These are phyloP conservation scores for Acronicta alni DNA, from an alignment of 2,888 invertebrate genomes.

Conservation along the genomic window DNA sequence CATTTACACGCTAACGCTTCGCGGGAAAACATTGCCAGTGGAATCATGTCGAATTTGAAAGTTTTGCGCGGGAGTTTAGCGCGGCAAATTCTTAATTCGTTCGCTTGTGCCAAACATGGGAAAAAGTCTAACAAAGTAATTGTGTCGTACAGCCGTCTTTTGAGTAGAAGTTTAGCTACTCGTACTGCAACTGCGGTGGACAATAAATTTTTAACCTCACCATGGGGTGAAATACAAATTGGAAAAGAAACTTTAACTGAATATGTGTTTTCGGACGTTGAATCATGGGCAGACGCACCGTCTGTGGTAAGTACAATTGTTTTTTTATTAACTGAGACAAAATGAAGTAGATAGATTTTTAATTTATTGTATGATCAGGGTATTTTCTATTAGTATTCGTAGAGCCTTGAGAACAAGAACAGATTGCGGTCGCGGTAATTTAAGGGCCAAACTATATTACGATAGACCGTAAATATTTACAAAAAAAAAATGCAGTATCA, in stretches of 20 bases:
- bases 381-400: too few relatives aligned
- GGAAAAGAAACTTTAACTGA: conserved; percentile 90
- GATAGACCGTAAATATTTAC: too few relatives aligned
- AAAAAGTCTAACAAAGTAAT: conserved; percentile 63
- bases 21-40: conserved; percentile 71
- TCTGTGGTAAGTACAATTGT: conserved; percentile 89
- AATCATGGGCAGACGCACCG: conserved; percentile 89
- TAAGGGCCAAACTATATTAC: too few relatives aligned
- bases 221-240: conserved; percentile 86
- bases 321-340: not conserved
- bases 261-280: conserved; percentile 88
- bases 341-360: too few relatives aligned
- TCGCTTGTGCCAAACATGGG: conserved; percentile 64
- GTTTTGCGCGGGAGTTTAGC: conserved; percentile 82
- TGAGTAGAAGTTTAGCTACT: conserved; percentile 73
- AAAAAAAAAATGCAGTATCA: too few relatives aligned
- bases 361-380: too few relatives aligned
- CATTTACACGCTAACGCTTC: conserved; percentile 73
- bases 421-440: too few relatives aligned
- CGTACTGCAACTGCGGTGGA: conserved; percentile 75
- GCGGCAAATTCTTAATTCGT: conserved; percentile 75
- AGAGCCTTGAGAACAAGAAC: too few relatives aligned
- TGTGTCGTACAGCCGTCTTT: conserved; percentile 53
- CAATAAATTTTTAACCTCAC: conserved; percentile 74
- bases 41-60: conserved; percentile 83